Evolutionary conservation across 2,888 invertebrate genomes (phyloP), one percentile per base, ranked within the genome.

Genomic region (Hylaea fasciaria): DNA sequence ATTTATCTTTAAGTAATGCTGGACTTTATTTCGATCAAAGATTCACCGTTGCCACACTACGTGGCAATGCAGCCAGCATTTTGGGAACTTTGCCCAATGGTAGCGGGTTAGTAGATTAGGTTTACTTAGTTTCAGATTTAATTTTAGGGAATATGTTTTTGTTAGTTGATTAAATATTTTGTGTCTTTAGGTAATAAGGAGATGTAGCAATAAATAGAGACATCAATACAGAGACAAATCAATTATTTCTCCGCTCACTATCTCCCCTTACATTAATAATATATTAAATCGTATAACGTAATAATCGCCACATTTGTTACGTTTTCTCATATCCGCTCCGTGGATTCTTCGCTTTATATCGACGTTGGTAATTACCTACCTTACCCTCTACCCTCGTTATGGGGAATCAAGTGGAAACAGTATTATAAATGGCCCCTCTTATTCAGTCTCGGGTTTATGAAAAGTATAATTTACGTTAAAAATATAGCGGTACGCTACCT

Each of bases 301-400:
- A 50, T 60, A 61, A 56, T 56, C 16, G 51, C 17, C 56, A 48
- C 56, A 62, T 62, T 49, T 53, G 52, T 62, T 56, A 62, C 52
- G 39, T 51, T 57, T 61, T 62, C 61, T 62, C 56, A 62, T 62
- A 62, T 62, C 56, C 52, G 52, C 29, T 56, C 35, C 51, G 44
- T 47, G 46, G 46, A 32, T 28, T 16, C 45, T 11, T 45, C 43
- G 60, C 50, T 46, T 48, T 52, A 52, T 61, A 47, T 52, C 44
- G 48, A 39, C 56, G 37, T 51, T 48, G 48, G 56, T 55, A 61
- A 61, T 61, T 52, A 56, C 44, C 44, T 32, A 56, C 44, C 44
- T 22, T 22, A 22, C 22, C 22, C 22, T 22, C 22, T 32, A 51
- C 46, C 22, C 37, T 50, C 11, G 37, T 29, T 40, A 28, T 47